Evolutionary conservation across 2,113 vertebrate species (phyloP).

Genomic region (Setophaga coronata): DNA sequence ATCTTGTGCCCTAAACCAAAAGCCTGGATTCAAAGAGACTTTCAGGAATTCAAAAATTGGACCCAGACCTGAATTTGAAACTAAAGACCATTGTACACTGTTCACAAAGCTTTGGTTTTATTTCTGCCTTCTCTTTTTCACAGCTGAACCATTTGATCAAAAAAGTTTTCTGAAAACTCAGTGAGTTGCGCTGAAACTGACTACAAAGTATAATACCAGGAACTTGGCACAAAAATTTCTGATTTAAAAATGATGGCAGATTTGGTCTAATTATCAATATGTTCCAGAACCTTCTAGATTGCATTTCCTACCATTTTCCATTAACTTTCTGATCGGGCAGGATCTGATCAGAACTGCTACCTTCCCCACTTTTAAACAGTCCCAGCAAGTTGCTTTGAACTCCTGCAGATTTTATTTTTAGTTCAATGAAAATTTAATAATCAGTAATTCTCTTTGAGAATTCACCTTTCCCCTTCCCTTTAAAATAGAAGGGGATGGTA

Average conservation of each 20-base stretch:
- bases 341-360: not conserved
- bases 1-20: not conserved
- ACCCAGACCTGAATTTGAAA: not conserved
- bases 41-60: not conserved
- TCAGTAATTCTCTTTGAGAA: not conserved
- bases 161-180: not conserved
- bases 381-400: not conserved
- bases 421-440: slow-evolving; percentile 33
- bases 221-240: not conserved
- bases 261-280: not conserved
- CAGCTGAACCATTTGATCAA: not conserved
- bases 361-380: not conserved
- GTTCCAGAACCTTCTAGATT: not conserved
- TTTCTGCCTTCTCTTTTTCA: not conserved
- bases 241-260: not conserved
- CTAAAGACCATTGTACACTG: not conserved
- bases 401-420: not conserved
- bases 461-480: not conserved
- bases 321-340: not conserved
- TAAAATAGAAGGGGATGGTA: not conserved
- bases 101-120: not conserved
- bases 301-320: not conserved
- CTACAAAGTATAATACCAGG: not conserved
- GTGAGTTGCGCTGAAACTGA: not conserved
- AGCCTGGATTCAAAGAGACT: not conserved